Conservation (phyloP, 2,797 vertebrate genomes). For the Emys orbicularis region DNA sequence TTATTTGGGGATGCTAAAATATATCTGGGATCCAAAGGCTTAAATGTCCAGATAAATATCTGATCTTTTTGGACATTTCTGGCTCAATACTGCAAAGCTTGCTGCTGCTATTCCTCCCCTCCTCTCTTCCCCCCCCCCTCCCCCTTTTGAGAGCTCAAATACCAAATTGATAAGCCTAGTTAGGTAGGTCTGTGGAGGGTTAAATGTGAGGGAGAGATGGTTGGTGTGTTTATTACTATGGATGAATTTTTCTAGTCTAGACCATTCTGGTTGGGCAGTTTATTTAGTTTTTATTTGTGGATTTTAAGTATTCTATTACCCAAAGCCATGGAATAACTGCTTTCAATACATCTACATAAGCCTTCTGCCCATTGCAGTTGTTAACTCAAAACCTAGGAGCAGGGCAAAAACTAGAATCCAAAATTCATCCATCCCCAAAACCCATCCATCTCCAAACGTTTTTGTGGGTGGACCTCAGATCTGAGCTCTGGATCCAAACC, state of each 20-base stretch:
- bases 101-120: neutral
- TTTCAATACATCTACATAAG: conserved; percentile 3
- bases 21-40: neutral
- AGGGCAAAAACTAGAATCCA: neutral
- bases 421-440: neutral
- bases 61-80: neutral
- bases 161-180: neutral
- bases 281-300: neutral
- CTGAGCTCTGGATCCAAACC: neutral
- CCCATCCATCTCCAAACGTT: neutral
- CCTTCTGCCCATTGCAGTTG: neutral
- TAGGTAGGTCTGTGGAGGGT: neutral
- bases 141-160: neutral
- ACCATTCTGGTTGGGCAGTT: neutral
- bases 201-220: neutral
- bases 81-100: neutral
- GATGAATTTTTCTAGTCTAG: neutral
- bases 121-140: neutral
- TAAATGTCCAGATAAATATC: neutral
- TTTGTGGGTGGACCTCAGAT: neutral
- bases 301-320: neutral
- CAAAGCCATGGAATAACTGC: neutral
- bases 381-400: neutral
- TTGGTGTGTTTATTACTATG: neutral
- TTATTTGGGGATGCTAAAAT: neutral